Evolutionary conservation across 2,888 invertebrate species (phyloP).

Genomic region (Oithona nana): DNA sequence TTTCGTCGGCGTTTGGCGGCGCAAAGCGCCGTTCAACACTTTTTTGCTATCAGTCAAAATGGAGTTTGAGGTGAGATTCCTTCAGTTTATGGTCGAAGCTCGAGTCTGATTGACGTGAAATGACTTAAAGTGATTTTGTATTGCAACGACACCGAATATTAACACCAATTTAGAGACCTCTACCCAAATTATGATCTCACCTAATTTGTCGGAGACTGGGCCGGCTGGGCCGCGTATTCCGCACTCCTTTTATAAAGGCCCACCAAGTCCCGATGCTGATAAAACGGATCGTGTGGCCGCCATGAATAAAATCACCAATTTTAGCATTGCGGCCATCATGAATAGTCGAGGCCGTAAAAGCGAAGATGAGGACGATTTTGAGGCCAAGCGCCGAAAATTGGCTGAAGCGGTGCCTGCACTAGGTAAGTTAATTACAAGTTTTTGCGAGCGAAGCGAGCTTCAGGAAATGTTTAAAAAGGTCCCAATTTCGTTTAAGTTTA

Average conservation of each 20-base stretch:
- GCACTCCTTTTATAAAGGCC: neutral
- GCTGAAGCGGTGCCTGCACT: neutral
- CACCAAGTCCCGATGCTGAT: neutral
- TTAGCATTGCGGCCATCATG: conserved; percentile 17
- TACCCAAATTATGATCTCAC: conserved; percentile 7
- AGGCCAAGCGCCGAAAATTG: neutral
- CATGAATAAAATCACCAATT: conserved; percentile 10
- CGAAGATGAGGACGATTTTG: neutral
- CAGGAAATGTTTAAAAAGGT: neutral
- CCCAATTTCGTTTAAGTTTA: neutral
- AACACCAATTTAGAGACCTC: too few species aligned
- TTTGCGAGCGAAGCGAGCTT: neutral
- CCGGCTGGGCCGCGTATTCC: neutral
- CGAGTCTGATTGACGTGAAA: neutral
- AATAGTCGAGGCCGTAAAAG: neutral
- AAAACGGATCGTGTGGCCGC: neutral
- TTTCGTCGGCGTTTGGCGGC: neutral
- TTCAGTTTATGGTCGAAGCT: neutral
- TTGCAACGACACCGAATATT: too few species aligned
- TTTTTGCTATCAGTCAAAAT: neutral
- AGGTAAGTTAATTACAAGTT: neutral
- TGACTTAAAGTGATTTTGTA: neutral
- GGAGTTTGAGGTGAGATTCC: neutral
- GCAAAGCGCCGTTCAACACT: neutral
- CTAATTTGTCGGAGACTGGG: neutral